phyloP scores from a whole-genome alignment of 2,888 invertebrate genomes.

The Acleris holmiana region DNA sequence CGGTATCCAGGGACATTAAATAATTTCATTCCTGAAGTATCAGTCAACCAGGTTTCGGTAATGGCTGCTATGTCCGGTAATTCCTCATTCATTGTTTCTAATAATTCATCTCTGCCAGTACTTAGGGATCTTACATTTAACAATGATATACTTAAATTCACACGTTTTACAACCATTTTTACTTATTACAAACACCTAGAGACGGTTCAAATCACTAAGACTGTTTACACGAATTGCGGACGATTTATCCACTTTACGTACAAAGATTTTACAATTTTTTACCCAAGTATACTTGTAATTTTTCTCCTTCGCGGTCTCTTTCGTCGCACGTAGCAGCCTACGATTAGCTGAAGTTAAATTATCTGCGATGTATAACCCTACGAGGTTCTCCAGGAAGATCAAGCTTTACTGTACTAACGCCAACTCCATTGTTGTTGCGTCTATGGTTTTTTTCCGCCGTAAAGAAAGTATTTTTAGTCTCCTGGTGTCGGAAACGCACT shows the following conservation, averaged over 20 bases:
- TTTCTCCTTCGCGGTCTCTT: background rate
- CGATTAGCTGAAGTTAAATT: background rate
- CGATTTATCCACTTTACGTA: background rate
- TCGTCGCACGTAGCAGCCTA: background rate
- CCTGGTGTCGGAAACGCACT: background rate
- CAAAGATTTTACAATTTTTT: too few relatives aligned
- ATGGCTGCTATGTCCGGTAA: slow-evolving; percentile 6
- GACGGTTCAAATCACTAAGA: background rate
- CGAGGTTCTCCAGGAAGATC: background rate
- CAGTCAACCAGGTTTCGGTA: slow-evolving; percentile 20
- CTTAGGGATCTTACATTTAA: slow-evolving; percentile 15
- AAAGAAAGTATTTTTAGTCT: background rate
- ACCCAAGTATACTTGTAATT: background rate
- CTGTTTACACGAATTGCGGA: background rate
- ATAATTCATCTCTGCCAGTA: slow-evolving; percentile 23
- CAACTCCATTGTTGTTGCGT: background rate
- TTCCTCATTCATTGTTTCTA: slow-evolving; percentile 1
- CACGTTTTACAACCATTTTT: too few relatives aligned
- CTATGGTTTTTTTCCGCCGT: background rate
- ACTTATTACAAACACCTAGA: slow-evolving; percentile 5
- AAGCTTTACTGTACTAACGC: background rate
- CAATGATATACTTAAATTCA: too few relatives aligned
- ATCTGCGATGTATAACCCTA: background rate
- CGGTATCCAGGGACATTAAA: slow-evolving; percentile 13
- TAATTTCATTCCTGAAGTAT: background rate